These are phyloP conservation scores for Odontesthes bonariensis DNA, from an alignment of 2,113 vertebrate genomes.

Conservation along the genomic window DNA sequence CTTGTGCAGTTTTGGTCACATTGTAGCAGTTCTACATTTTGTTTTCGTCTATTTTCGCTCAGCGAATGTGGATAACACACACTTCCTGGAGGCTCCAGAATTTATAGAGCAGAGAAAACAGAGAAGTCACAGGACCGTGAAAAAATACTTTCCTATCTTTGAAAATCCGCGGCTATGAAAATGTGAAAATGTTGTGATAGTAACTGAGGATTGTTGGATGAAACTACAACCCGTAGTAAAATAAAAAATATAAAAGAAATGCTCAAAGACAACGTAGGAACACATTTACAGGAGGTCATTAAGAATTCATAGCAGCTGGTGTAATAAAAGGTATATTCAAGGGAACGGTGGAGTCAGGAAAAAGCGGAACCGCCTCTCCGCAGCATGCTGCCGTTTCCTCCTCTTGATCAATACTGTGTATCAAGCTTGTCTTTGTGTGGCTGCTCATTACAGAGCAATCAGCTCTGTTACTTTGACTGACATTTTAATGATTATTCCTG, in stretches of 20 bases:
- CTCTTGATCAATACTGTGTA: neutral
- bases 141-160: too few species aligned
- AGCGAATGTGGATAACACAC: too few species aligned
- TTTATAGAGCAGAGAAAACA: too few species aligned
- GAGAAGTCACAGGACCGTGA: too few species aligned
- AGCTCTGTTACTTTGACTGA: neutral
- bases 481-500: neutral
- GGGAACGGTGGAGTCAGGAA: neutral
- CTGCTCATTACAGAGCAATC: neutral
- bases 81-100: too few species aligned
- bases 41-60: too few species aligned
- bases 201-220: too few species aligned
- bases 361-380: rapidly evolving
- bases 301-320: neutral
- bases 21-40: too few species aligned
- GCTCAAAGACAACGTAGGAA: neutral
- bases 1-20: too few species aligned
- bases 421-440: neutral
- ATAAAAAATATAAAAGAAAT: neutral
- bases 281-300: too few species aligned
- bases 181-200: too few species aligned
- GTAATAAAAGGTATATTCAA: rapidly evolving
- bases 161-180: too few species aligned
- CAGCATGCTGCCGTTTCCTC: neutral
- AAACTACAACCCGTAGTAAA: neutral